Evolutionary conservation across 2,113 vertebrate species (phyloP).

Genomic region (Ondatra zibethicus): DNA sequence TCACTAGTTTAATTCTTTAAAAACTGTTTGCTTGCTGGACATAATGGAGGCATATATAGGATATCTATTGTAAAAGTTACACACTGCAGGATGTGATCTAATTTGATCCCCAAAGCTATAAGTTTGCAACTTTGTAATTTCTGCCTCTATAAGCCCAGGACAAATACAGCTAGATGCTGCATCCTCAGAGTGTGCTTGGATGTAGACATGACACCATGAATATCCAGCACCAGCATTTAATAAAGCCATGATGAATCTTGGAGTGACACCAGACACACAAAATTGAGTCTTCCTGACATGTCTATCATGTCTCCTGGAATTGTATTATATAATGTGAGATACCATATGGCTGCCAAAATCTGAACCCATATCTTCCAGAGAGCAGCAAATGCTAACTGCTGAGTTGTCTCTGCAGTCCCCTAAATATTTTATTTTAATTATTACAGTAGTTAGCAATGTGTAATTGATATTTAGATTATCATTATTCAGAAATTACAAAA

Average conservation of each 20-base stretch:
- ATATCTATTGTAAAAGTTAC: neutral
- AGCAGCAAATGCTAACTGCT: neutral
- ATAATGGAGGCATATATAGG: no score
- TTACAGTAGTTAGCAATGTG: neutral
- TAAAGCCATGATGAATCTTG: neutral
- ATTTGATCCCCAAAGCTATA: neutral
- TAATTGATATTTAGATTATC: neutral
- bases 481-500: neutral
- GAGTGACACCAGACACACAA: neutral
- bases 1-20: neutral
- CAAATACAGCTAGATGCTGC: neutral
- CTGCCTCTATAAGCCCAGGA: neutral
- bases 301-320: neutral
- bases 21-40: neutral
- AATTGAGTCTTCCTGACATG: neutral
- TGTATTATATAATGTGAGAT: neutral
- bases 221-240: neutral
- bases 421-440: slow-evolving; percentile 13
- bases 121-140: neutral
- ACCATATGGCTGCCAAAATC: neutral
- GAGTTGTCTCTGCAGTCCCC: neutral
- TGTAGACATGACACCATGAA: neutral
- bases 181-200: no score
- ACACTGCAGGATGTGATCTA: neutral
- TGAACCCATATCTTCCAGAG: neutral